Percentiles rank a stretch among this genome's conserved stretches.
phyloP scores from a whole-genome alignment of 2,797 vertebrate genomes.

The Benthosema pterotum region DNA sequence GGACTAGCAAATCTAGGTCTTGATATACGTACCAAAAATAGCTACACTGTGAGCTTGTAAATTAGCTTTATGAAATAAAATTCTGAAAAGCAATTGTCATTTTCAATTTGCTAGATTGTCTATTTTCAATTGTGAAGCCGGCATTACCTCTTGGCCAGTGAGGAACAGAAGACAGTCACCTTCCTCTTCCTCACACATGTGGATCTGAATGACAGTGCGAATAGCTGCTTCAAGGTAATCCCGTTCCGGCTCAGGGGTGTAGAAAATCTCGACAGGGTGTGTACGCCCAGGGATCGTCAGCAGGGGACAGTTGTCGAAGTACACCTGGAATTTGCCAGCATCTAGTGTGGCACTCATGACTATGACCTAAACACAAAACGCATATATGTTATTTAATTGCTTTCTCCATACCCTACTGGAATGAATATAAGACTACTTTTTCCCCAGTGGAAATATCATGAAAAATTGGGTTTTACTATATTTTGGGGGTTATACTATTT shows the following conservation, averaged over 20 bases:
- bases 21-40: too few species aligned
- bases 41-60: too few species aligned
- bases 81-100: too few species aligned
- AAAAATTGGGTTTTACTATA: too few species aligned
- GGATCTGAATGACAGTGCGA: conserved; percentile 98
- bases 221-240: conserved; percentile 99
- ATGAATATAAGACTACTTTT: too few species aligned
- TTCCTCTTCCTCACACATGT: conserved; percentile 99
- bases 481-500: too few species aligned
- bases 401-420: background rate
- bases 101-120: too few species aligned
- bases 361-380: conserved; percentile 84
- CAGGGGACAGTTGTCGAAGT: conserved; percentile 97
- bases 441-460: too few species aligned
- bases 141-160: conserved; percentile 95
- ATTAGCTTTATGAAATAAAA: too few species aligned
- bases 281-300: conserved; percentile 98
- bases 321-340: conserved; percentile 98
- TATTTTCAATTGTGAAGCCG: too few species aligned
- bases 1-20: too few species aligned
- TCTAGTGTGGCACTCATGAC: conserved; percentile 99
- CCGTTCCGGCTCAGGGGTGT: conserved; percentile 97
- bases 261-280: conserved; percentile 99
- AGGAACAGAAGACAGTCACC: conserved; percentile 97
- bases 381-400: background rate